Percentiles rank a stretch among this genome's conserved stretches.
Evolutionary conservation across 2,888 invertebrate species (phyloP).

Genomic region (Hypselothyrea guttata): DNA sequence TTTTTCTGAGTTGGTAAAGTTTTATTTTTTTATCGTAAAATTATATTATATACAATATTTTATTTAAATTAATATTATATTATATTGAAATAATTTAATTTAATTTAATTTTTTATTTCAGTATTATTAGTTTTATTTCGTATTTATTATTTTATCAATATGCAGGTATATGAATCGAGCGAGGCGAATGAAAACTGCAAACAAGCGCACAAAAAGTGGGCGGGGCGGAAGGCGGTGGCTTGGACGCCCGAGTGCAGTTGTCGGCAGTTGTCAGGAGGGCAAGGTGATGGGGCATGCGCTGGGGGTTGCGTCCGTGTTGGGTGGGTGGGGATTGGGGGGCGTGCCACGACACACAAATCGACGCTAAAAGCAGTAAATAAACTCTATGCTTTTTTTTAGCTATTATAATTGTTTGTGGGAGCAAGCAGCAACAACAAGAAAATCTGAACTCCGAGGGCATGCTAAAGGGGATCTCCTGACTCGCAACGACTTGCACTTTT

Average conservation of each 20-base stretch:
- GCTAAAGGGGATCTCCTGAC: conserved; percentile 14
- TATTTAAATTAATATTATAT: too few species aligned
- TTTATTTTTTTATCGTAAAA: too few species aligned
- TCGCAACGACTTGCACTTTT: conserved; percentile 43
- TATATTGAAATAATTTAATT: too few species aligned
- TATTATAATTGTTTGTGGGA: conserved; percentile 46
- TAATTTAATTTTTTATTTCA: too few species aligned
- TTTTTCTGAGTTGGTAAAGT: too few species aligned
- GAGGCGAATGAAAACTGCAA: conserved; percentile 17
- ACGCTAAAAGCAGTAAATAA: conserved; percentile 60
- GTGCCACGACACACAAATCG: conserved; percentile 58
- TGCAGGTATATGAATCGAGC: too few species aligned
- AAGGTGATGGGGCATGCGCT: not conserved
- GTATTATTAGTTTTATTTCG: too few species aligned
- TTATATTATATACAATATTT: too few species aligned
- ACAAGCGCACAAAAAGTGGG: conserved; percentile 25
- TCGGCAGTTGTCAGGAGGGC: conserved; percentile 35
- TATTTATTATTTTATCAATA: not conserved
- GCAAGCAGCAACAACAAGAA: conserved; percentile 4
- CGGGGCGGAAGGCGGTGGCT: conserved; percentile 6
- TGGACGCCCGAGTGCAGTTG: conserved; percentile 8
- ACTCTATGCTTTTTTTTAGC: conserved; percentile 21
- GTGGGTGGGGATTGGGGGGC: conserved; percentile 28
- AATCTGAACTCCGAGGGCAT: conserved; percentile 21
- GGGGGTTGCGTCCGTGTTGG: not conserved